phyloP scores from a whole-genome alignment of 2,113 vertebrate species.

The Puffinus mauretanicus region DNA sequence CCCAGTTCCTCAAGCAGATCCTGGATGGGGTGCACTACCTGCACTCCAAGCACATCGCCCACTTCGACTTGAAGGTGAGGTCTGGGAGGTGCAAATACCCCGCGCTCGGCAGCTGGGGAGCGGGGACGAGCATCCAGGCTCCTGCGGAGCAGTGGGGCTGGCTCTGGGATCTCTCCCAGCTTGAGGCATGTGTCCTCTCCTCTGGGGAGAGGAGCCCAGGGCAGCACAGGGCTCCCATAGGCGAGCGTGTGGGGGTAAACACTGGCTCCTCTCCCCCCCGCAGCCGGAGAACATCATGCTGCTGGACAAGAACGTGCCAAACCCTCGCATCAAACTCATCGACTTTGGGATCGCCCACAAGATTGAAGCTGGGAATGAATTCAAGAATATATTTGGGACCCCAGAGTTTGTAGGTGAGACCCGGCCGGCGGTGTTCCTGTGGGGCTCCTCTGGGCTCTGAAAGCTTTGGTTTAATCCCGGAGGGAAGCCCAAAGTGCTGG shows the following conservation, averaged over 20 bases:
- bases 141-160: not conserved
- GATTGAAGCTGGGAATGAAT: constrained; percentile 94
- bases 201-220: not conserved
- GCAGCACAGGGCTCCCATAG: rapidly evolving
- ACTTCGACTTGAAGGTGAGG: constrained; percentile 95
- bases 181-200: rapidly evolving
- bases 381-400: constrained; percentile 98
- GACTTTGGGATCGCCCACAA: constrained; percentile 97
- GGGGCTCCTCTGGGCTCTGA: not conserved
- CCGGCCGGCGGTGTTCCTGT: rapidly evolving
- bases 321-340: constrained; percentile 94
- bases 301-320: constrained; percentile 91
- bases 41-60: constrained; percentile 93
- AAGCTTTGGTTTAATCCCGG: not conserved
- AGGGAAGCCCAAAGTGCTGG: not conserved
- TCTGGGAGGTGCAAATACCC: not conserved
- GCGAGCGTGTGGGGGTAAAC: rapidly evolving
- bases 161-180: not conserved
- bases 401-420: constrained; percentile 94
- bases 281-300: constrained; percentile 99
- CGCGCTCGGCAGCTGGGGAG: rapidly evolving
- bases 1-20: constrained; percentile 98
- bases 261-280: rapidly evolving
- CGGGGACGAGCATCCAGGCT: rapidly evolving
- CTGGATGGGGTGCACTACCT: constrained; percentile 93